Evolutionary conservation across 1,140 invertebrate species (phyloP).

Genomic region (Diachasmimorpha longicaudata): DNA sequence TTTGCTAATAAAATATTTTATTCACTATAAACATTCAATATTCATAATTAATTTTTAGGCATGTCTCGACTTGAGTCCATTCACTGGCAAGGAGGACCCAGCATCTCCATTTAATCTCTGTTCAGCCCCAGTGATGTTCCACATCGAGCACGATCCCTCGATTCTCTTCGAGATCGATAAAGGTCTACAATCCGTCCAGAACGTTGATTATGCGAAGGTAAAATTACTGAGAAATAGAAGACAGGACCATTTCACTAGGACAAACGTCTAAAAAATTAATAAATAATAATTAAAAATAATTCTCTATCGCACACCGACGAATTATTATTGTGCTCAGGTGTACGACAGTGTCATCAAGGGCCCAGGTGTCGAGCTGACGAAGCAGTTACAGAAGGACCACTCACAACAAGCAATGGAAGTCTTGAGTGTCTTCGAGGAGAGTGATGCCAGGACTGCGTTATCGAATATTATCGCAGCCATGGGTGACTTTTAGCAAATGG

Average conservation of each 20-base stretch:
- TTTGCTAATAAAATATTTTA: no score
- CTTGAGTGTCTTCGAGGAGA: slow-evolving; percentile 74
- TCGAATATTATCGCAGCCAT: slow-evolving; percentile 82
- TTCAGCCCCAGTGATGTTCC: slow-evolving; percentile 84
- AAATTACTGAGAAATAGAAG: not conserved
- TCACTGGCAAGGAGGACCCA: slow-evolving; percentile 64
- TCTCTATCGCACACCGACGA: not conserved
- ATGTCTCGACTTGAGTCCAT: slow-evolving; percentile 71
- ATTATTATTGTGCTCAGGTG: slow-evolving; percentile 63
- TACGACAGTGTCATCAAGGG: slow-evolving; percentile 69
- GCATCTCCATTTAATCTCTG: slow-evolving; percentile 72
- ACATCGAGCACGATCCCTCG: slow-evolving; percentile 75
- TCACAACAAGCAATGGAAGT: slow-evolving; percentile 76
- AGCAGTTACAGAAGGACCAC: slow-evolving; percentile 78
- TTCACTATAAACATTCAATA: no score
- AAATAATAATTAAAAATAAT: no score
- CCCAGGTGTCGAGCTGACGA: slow-evolving; percentile 75
- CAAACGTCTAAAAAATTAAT: no score
- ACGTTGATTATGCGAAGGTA: slow-evolving; percentile 76
- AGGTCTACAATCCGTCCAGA: slow-evolving; percentile 73
- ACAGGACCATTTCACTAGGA: not conserved
- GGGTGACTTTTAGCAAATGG: slow-evolving; percentile 65
- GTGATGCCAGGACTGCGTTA: slow-evolving; percentile 77
- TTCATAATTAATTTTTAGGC: slow-evolving; percentile 52
- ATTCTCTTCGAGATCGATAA: slow-evolving; percentile 77